phyloP scores from a whole-genome alignment of 2,797 vertebrate species.

The Poliocrania exsul region DNA sequence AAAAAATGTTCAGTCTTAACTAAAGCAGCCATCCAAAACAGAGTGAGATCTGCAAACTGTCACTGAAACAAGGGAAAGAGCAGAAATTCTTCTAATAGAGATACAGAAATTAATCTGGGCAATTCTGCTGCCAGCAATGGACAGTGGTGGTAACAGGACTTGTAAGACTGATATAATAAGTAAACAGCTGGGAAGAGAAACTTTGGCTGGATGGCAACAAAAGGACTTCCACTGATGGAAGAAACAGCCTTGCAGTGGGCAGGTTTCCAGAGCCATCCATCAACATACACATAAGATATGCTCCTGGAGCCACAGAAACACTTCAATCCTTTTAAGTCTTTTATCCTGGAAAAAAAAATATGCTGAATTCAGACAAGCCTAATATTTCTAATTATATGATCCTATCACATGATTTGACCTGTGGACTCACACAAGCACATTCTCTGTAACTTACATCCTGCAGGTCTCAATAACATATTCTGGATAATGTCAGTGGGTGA shows the following conservation, averaged over 20 bases:
- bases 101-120: not conserved
- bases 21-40: not conserved
- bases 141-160: not conserved
- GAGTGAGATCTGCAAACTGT: not conserved
- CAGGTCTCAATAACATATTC: not conserved
- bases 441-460: not conserved
- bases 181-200: not conserved
- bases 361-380: not conserved
- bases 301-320: not conserved
- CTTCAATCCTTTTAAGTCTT: not conserved
- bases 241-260: not conserved
- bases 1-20: not conserved
- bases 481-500: not conserved
- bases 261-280: not conserved
- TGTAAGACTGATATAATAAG: not conserved
- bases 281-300: fast-evolving
- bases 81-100: not conserved
- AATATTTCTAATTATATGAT: not conserved
- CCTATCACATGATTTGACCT: not conserved
- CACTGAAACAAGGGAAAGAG: not conserved
- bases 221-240: not conserved
- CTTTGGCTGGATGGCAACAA: not conserved
- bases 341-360: not conserved
- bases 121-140: not conserved
- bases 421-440: not conserved